phyloP scores from a whole-genome alignment of 2,797 vertebrate species.

The Hypotaenidia philippensis region DNA sequence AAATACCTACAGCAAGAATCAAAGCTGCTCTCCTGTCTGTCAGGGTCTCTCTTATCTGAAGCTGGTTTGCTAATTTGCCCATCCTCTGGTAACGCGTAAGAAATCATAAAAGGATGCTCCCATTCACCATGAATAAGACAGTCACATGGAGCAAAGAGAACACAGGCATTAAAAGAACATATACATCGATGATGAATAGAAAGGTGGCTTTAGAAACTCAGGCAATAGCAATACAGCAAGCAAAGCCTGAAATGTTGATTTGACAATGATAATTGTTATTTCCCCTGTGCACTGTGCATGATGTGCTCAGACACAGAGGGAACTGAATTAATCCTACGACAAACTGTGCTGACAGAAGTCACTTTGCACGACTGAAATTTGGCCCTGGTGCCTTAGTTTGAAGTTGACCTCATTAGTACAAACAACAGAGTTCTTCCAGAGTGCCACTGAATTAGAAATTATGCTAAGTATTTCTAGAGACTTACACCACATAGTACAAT shows the following conservation, averaged over 20 bases:
- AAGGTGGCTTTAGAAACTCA: slow-evolving; percentile 5
- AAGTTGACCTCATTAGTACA: background rate
- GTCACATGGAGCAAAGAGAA: slow-evolving; percentile 16
- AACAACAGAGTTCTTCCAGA: background rate
- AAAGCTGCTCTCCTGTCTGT: slow-evolving; percentile 30
- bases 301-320: slow-evolving; percentile 2
- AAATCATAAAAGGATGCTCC: slow-evolving; percentile 16
- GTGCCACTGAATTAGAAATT: background rate
- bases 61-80: slow-evolving; percentile 18
- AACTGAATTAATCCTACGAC: background rate
- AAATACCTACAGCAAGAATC: slow-evolving; percentile 56
- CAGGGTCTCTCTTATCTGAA: slow-evolving; percentile 30
- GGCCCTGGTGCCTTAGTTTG: background rate
- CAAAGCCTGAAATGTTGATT: background rate
- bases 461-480: background rate
- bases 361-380: background rate
- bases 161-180: background rate
- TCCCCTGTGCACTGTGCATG: background rate
- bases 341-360: background rate
- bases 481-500: background rate
- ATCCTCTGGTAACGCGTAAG: background rate
- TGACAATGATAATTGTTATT: background rate
- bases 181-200: background rate
- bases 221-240: background rate
- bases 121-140: background rate